Percentiles rank a stretch among this genome's conserved stretches.
These are phyloP conservation scores for Alviniconcha strummeri DNA, from an alignment of 2,888 invertebrate genomes.

Conservation along the genomic window DNA sequence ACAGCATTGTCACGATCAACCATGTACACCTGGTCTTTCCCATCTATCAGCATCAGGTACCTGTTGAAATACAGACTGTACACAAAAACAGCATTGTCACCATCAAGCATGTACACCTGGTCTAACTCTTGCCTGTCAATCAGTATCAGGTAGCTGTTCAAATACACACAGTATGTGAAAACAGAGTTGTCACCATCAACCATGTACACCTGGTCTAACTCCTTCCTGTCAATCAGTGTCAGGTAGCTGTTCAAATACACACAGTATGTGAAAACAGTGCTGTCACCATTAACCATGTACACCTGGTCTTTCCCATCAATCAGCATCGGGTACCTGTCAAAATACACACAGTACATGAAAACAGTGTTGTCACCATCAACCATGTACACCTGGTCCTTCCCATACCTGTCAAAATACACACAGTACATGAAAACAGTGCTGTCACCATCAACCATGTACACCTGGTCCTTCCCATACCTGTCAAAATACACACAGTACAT, in stretches of 20 bases:
- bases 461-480: slow-evolving; percentile 61
- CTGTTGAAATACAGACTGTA: neutral
- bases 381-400: slow-evolving; percentile 96
- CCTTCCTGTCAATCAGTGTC: neutral
- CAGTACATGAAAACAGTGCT: no score
- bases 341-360: slow-evolving; percentile 72
- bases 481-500: neutral
- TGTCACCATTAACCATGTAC: no score
- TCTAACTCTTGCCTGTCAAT: neutral
- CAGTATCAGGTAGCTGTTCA: neutral
- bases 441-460: no score
- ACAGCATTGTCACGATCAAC: slow-evolving; percentile 96
- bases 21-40: slow-evolving; percentile 77
- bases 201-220: no score
- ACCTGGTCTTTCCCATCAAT: neutral
- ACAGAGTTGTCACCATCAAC: no score
- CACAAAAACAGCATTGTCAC: slow-evolving; percentile 90
- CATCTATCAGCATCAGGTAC: neutral
- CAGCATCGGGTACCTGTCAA: neutral
- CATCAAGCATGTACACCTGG: slow-evolving; percentile 96
- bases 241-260: neutral
- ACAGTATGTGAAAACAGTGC: no score
- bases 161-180: no score
- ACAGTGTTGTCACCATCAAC: slow-evolving; percentile 96
- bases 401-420: neutral